Evolutionary conservation across 2,797 vertebrate species (phyloP), one percentile per base, ranked within the genome.

Genomic region (Sparus aurata): DNA sequence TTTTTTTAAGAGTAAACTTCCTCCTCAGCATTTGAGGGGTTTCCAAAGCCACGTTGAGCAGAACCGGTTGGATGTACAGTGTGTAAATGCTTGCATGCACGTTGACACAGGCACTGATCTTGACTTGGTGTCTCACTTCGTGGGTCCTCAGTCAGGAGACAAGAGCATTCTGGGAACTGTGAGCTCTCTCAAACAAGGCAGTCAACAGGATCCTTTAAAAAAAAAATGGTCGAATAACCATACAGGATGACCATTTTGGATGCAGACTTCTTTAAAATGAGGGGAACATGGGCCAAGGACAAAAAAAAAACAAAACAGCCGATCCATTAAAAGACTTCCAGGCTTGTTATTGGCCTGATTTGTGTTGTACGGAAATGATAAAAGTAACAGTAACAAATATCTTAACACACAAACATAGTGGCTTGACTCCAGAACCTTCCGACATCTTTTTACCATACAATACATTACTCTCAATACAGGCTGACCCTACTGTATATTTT

Each of bases 51-150:
- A 76, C 61, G 58, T 75, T 85, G 85, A 91, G 88, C 80, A 89
- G 86, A 92, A 84, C 82, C 61, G 16, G 69, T 25, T 67, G 80
- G 77, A 89, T 81, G 84, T 88, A 80, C 87, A 84, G 75, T 79
- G 15, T 54, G 59, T 73, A 86, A 93, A 93, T 89, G 92, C 94
- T 95, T 80, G 91, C 92, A 94, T 94, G 93, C 94, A 93, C 76
- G 89, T 85, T 82, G 89, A 93, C 91, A 93, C 94, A 94, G 95
- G 94, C 94, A 94, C 94, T 95, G 94, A 91, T 94, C 90, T 93
- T 78, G 90, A 94, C 85, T 90, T 82, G 81, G 81, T 88, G 88
- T 86, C 87, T 92, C 86, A 66, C 79, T 85, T 78, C 58, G 80
- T 73, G 76, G 89, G 85, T 93, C 90, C 85, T 92, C 84, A 65